A percentile compares a stretch with the other conserved stretches of the same genome.
Evolutionary conservation across 1,140 invertebrate species (phyloP).

Genomic region (Drosophila ambigua): DNA sequence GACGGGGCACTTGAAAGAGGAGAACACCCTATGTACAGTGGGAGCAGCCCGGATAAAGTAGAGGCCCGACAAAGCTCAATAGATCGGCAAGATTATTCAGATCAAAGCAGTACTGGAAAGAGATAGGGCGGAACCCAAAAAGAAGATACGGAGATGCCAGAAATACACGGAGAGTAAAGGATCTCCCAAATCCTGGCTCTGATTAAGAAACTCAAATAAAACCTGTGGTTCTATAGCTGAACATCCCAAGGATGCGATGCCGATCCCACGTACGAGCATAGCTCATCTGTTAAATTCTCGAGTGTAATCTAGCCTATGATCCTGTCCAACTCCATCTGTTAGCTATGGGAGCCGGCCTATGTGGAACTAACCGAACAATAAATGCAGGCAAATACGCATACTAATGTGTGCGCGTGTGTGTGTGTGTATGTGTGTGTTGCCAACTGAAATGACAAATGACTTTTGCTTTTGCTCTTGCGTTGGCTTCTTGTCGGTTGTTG

Average conservation of each 20-base stretch:
- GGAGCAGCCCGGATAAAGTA: no score
- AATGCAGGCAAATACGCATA: conserved; percentile 30
- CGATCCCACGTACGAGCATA: no score
- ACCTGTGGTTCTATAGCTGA: no score
- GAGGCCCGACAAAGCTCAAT: no score
- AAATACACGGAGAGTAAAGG: neutral
- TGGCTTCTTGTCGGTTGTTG: conserved; percentile 9
- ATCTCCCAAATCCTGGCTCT: no score
- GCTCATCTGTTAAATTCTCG: no score
- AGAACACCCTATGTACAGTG: neutral
- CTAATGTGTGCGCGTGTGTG: conserved; percentile 17
- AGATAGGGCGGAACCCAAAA: no score
- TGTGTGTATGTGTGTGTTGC: conserved; percentile 50
- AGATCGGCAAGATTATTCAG: no score
- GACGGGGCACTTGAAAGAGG: neutral
- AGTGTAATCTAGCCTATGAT: no score
- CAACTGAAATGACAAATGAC: conserved; percentile 80
- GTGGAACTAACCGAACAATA: conserved; percentile 6
- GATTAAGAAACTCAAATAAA: neutral
- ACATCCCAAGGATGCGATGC: no score
- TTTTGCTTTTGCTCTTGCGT: conserved; percentile 64
- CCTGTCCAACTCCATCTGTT: neutral
- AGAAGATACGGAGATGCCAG: neutral
- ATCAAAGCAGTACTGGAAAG: no score
- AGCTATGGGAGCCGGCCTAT: neutral